Percentiles rank a stretch among this genome's conserved stretches.
phyloP scores from a whole-genome alignment of 2,888 invertebrate species.

The Abscondita cerata region DNA sequence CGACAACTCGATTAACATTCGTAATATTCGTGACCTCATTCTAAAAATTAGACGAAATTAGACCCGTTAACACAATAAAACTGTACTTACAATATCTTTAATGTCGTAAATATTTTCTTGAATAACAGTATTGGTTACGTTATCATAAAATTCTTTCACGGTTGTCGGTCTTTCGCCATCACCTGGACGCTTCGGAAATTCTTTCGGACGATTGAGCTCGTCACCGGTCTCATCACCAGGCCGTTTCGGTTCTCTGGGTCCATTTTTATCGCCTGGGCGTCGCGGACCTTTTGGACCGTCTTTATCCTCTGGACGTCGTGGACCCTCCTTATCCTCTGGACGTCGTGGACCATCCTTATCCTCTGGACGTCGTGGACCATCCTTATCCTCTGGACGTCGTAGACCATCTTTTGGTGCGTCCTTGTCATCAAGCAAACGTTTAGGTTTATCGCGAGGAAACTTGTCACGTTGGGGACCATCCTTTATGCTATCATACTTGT shows the following conservation, averaged over 20 bases:
- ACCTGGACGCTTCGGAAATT: constrained; percentile 2
- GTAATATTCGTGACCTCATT: constrained; percentile 57
- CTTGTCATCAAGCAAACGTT: constrained; percentile 15
- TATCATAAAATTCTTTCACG: constrained; percentile 36
- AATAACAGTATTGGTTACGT: constrained; percentile 60
- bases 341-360: not conserved
- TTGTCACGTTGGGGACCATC: constrained; percentile 4
- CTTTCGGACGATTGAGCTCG: not conserved
- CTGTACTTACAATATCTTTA: constrained; percentile 60
- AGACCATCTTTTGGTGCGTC: constrained; percentile 17
- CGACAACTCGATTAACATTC: constrained; percentile 58
- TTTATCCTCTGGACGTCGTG: not conserved
- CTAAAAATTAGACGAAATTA: constrained; percentile 44
- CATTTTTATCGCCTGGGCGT: not conserved
- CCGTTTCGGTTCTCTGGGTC: not conserved
- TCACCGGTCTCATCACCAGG: not conserved
- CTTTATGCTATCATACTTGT: constrained; percentile 3
- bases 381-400: not conserved
- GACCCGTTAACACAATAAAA: constrained; percentile 16
- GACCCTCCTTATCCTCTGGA: not conserved
- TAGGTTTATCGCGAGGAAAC: constrained; percentile 4
- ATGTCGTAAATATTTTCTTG: constrained; percentile 67
- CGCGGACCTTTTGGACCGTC: not conserved
- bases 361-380: constrained; percentile 11
- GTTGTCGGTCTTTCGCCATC: constrained; percentile 11